A percentile compares a stretch with the other conserved stretches of the same genome.
phyloP scores from a whole-genome alignment of 2,113 vertebrate species.

The Mesoclemmys tuberculata region DNA sequence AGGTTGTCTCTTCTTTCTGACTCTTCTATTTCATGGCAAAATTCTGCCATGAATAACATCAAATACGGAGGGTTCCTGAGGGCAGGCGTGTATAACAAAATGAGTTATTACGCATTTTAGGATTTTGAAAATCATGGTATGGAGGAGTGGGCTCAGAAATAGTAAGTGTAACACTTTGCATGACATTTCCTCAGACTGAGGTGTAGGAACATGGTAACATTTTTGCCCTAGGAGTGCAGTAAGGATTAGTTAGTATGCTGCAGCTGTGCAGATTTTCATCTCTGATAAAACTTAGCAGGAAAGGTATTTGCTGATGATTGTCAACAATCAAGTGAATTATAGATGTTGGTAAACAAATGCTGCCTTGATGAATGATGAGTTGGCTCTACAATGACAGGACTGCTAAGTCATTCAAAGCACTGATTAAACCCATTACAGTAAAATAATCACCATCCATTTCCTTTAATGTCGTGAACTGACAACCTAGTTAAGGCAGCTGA shows the following conservation, averaged over 20 bases:
- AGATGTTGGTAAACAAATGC: conserved; percentile 84
- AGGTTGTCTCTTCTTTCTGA: background rate
- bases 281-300: conserved; percentile 79
- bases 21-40: background rate
- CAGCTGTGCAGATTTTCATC: conserved; percentile 69
- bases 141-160: background rate
- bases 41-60: background rate
- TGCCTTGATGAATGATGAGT: conserved; percentile 81
- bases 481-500: conserved; percentile 87
- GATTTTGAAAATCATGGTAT: background rate
- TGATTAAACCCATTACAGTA: conserved; percentile 87
- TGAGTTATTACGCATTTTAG: background rate
- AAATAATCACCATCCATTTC: conserved; percentile 88
- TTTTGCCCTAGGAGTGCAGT: background rate
- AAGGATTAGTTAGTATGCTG: conserved; percentile 46
- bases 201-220: background rate
- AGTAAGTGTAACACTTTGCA: background rate
- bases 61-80: background rate
- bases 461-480: conserved; percentile 85
- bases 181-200: background rate
- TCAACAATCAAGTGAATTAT: conserved; percentile 86
- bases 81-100: background rate
- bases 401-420: conserved; percentile 84
- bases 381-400: conserved; percentile 77
- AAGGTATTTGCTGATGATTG: conserved; percentile 81